phyloP scores from a whole-genome alignment of 2,113 vertebrate genomes.

The Cranoglanis bouderius region DNA sequence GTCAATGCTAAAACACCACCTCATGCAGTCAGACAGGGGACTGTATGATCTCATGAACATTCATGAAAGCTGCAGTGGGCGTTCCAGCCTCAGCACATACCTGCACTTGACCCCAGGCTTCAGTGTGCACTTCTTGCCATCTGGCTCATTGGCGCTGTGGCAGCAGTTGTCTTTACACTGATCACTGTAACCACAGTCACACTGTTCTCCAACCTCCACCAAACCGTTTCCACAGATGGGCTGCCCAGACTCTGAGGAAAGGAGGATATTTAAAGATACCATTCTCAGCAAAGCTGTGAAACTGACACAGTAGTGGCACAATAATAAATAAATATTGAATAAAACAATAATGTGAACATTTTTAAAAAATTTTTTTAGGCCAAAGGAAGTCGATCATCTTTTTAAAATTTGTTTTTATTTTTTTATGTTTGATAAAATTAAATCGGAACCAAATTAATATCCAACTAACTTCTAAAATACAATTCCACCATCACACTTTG shows the following conservation, averaged over 20 bases:
- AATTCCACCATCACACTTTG: background rate
- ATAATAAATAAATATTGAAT: background rate
- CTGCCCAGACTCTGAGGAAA: conserved; percentile 86
- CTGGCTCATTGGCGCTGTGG: conserved; percentile 80
- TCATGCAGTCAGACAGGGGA: background rate
- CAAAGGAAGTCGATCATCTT: background rate
- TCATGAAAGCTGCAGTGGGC: conserved; percentile 9
- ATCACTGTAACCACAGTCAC: conserved; percentile 95
- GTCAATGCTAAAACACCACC: background rate
- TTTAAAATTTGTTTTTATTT: too few relatives aligned
- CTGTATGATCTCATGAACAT: background rate
- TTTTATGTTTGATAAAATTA: background rate
- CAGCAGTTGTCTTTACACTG: conserved; percentile 92
- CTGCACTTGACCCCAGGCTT: conserved; percentile 82
- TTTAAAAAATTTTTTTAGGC: background rate
- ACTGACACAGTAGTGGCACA: background rate
- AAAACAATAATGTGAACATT: background rate
- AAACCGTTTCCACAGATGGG: conserved; percentile 97
- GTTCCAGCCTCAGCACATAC: conserved; percentile 63
- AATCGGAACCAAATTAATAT: background rate
- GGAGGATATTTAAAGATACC: background rate
- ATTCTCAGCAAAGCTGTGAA: background rate
- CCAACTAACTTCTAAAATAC: background rate
- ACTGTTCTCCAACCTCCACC: conserved; percentile 89
- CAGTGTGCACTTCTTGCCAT: conserved; percentile 85